phyloP scores from a whole-genome alignment of 1,140 invertebrate genomes.

The Euura saliciscinereae region DNA sequence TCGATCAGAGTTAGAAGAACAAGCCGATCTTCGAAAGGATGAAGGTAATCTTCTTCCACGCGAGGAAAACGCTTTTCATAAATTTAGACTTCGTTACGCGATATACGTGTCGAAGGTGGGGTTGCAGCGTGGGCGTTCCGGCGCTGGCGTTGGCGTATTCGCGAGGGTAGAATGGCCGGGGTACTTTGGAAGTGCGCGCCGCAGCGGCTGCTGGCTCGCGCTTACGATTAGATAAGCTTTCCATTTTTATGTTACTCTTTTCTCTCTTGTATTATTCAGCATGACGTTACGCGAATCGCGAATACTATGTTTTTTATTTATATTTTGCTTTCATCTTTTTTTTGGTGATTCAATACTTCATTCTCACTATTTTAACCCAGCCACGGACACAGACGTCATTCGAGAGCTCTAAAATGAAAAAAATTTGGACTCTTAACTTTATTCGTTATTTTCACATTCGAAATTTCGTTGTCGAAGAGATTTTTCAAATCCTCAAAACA shows the following conservation, averaged over 20 bases:
- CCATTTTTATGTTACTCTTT: not conserved
- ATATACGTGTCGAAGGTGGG: not conserved
- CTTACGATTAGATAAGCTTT: not conserved
- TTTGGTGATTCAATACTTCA: no score
- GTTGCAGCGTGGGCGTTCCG: not conserved
- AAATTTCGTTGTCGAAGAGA: not conserved
- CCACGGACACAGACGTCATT: no score
- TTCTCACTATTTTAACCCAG: no score
- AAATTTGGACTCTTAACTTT: no score
- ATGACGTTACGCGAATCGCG: not conserved
- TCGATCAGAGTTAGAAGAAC: not conserved
- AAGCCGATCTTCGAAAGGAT: not conserved
- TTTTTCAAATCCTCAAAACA: not conserved
- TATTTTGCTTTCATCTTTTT: no score
- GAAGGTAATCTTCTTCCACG: not conserved
- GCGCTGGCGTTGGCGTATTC: not conserved
- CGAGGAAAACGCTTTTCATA: not conserved
- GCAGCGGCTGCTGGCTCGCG: not conserved
- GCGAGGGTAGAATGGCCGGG: not conserved
- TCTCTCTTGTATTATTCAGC: not conserved
- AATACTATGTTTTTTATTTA: no score
- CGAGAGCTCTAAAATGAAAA: no score
- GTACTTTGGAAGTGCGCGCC: not conserved
- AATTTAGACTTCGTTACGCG: not conserved
- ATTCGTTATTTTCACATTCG: not conserved